phyloP scores from a whole-genome alignment of 2,888 invertebrate species.

The Tipula vernalis region DNA sequence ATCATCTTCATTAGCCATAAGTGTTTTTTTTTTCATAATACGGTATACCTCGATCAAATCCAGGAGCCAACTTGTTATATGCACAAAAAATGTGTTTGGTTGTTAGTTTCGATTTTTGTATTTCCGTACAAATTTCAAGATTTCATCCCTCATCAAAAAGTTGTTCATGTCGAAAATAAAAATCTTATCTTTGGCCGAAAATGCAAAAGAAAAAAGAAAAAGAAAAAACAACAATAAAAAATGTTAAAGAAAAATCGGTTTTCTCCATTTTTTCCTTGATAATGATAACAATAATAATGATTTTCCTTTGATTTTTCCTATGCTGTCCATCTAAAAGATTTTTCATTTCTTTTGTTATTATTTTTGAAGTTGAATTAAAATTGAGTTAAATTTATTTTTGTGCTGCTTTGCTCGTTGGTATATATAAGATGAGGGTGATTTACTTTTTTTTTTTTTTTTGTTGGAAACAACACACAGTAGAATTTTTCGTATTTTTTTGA shows the following conservation, averaged over 20 bases:
- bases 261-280: not conserved
- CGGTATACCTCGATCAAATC: not conserved
- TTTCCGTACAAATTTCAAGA: not conserved
- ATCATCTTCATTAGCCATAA: not conserved
- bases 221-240: no score
- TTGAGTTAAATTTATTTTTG: not conserved
- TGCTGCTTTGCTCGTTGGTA: not conserved
- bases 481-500: not conserved
- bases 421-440: not conserved
- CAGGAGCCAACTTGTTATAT: not conserved
- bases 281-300: conserved; percentile 4
- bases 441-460: no score
- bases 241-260: not conserved
- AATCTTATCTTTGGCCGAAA: not conserved
- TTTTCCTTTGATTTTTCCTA: not conserved
- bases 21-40: not conserved
- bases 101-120: not conserved
- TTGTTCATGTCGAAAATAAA: not conserved
- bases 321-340: not conserved
- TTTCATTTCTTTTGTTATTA: not conserved
- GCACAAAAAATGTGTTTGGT: not conserved
- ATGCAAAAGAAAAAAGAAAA: not conserved
- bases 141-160: not conserved
- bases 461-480: not conserved
- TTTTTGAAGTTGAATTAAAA: not conserved